Conservation (phyloP, 1,140 invertebrate species). For the Chironomus tepperi region DNA sequence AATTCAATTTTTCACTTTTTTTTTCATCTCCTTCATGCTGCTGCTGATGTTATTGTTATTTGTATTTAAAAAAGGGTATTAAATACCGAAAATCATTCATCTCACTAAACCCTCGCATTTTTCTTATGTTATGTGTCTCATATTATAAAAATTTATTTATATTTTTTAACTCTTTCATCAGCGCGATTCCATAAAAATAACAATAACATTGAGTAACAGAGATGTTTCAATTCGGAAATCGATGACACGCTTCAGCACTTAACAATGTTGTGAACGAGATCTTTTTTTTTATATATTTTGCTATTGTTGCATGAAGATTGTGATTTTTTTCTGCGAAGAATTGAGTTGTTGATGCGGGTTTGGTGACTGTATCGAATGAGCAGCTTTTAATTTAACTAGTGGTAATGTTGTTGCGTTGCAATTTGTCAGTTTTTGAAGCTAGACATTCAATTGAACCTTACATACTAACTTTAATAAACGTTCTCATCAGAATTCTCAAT, state of each 20-base stretch:
- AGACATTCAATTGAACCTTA: no score
- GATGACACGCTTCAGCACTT: slow-evolving; percentile 19
- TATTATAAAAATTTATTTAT: not conserved
- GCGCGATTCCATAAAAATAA: not conserved
- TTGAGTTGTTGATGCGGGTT: no score
- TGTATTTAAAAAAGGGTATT: not conserved
- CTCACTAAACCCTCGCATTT: not conserved
- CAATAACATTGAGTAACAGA: slow-evolving; percentile 16
- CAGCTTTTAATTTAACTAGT: no score
- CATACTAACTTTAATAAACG: no score
- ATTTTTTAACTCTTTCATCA: slow-evolving; percentile 2
- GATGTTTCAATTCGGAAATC: slow-evolving; percentile 4
- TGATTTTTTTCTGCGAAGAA: no score
- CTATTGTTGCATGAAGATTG: not conserved
- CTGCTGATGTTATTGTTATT: not conserved
- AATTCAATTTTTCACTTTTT: not conserved
- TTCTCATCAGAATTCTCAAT: no score
- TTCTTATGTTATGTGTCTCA: no score
- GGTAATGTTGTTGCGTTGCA: no score
- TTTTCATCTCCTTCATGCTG: no score
- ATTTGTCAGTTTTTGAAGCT: no score
- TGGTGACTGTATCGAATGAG: no score
- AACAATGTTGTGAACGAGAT: not conserved
- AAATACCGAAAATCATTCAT: not conserved
- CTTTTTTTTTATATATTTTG: not conserved